These are phyloP conservation scores for Manis pentadactyla DNA, from an alignment of 2,797 vertebrate genomes.

Conservation along the genomic window DNA sequence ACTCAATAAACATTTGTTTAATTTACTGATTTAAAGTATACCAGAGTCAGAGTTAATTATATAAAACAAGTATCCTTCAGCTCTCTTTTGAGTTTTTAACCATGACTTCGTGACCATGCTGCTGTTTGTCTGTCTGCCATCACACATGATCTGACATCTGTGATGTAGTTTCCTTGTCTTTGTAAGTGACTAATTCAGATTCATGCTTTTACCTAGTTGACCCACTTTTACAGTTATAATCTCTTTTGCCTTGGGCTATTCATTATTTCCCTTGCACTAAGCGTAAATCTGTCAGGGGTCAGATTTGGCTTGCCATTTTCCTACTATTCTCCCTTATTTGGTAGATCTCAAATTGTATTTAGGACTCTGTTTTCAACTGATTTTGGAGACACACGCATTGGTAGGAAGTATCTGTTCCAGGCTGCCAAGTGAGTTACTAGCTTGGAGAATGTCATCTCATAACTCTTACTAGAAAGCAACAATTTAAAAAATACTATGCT, in stretches of 20 bases:
- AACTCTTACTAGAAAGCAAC: neutral
- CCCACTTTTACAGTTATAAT: conserved; percentile 38
- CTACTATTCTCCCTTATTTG: conserved; percentile 37
- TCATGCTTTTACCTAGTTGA: conserved; percentile 44
- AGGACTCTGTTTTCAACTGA: conserved; percentile 11
- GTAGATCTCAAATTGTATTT: conserved; percentile 7
- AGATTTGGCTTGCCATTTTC: neutral
- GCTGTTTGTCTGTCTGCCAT: conserved; percentile 47
- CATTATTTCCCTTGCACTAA: conserved; percentile 56
- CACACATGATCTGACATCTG: neutral
- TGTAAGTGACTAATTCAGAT: conserved; percentile 41
- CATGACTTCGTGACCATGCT: neutral
- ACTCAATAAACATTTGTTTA: neutral
- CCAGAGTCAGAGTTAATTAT: neutral
- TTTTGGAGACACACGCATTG: conserved; percentile 11
- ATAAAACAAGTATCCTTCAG: conserved; percentile 13
- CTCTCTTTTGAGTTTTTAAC: conserved; percentile 18
- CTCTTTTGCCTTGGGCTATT: conserved; percentile 43
- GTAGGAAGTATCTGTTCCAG: neutral
- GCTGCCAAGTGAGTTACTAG: neutral
- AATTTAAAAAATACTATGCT: conserved; percentile 20
- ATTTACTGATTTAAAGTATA: conserved; percentile 20
- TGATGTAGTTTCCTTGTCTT: conserved; percentile 30
- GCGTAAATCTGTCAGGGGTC: conserved; percentile 9
- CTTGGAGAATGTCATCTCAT: conserved; percentile 33